Percentiles rank a stretch among this genome's conserved stretches.
These are phyloP conservation scores for Gandaritis pyraliata DNA, from an alignment of 2,888 invertebrate species.

Conservation along the genomic window DNA sequence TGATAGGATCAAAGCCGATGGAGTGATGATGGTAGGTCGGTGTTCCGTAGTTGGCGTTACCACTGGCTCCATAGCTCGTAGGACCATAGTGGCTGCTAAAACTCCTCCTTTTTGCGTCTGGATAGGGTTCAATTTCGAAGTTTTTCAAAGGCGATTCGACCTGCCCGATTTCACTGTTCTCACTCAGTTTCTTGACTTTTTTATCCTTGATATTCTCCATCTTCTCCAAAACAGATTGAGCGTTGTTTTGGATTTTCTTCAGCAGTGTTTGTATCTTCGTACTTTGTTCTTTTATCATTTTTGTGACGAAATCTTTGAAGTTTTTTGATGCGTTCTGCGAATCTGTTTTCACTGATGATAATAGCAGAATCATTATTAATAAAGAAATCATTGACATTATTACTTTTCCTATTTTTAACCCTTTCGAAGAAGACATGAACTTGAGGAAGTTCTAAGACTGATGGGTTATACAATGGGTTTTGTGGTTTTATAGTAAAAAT, in stretches of 20 bases:
- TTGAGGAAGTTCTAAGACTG: constrained; percentile 40
- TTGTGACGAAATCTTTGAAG: constrained; percentile 67
- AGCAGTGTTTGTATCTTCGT: constrained; percentile 68
- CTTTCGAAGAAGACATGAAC: constrained; percentile 69
- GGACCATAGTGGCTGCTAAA: constrained; percentile 64
- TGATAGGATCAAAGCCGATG: constrained; percentile 80
- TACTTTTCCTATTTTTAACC: constrained; percentile 49
- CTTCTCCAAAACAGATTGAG: constrained; percentile 67
- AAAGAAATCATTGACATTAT: constrained; percentile 70
- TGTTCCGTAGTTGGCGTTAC: constrained; percentile 59
- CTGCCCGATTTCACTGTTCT: constrained; percentile 53
- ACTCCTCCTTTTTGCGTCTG: constrained; percentile 54
- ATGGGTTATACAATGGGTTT: constrained; percentile 34
- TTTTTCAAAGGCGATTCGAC: constrained; percentile 63
- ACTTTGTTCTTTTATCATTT: constrained; percentile 73
- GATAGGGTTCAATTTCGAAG: constrained; percentile 39
- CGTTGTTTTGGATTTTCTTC: constrained; percentile 71
- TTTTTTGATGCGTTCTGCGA: constrained; percentile 56
- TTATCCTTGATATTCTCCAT: constrained; percentile 62
- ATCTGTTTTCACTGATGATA: constrained; percentile 61
- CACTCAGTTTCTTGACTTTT: constrained; percentile 36
- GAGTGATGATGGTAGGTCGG: constrained; percentile 78
- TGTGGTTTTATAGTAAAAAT: constrained; percentile 56
- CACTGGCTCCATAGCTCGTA: constrained; percentile 68
- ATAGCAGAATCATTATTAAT: constrained; percentile 57